Evolutionary conservation across 2,113 vertebrate species (phyloP).

Genomic region (Pedionomus torquatus): DNA sequence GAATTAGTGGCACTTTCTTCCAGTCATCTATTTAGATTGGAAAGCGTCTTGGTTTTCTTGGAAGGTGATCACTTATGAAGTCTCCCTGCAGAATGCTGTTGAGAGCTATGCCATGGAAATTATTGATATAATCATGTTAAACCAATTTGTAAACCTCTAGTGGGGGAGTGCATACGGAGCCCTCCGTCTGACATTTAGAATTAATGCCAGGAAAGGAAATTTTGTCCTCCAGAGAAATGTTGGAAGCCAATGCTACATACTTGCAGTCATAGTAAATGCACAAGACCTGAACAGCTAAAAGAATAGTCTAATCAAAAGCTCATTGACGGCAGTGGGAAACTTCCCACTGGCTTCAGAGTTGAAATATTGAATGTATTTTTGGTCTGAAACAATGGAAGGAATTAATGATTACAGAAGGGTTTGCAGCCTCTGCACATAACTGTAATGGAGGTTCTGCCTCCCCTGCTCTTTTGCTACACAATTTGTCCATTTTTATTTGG

Average conservation of each 20-base stretch:
- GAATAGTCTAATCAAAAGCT: conserved; percentile 20
- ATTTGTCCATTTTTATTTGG: neutral
- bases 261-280: neutral
- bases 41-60: conserved; percentile 26
- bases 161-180: neutral
- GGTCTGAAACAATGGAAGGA: neutral
- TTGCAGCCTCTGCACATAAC: neutral
- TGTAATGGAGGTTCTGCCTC: neutral
- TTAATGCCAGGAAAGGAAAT: neutral
- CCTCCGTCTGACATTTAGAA: neutral
- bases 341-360: neutral
- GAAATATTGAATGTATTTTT: neutral
- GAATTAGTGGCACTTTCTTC: neutral
- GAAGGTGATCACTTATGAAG: neutral
- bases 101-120: neutral
- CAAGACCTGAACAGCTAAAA: neutral
- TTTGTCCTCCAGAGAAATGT: neutral
- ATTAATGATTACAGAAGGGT: neutral
- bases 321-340: neutral
- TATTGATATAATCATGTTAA: neutral
- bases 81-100: neutral
- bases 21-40: conserved; percentile 33
- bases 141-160: neutral
- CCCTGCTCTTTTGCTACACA: neutral
- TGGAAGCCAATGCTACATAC: neutral